A percentile compares a stretch with the other conserved stretches of the same genome.
phyloP scores from a whole-genome alignment of 2,888 invertebrate genomes.

The Cryptocephalus primarius region DNA sequence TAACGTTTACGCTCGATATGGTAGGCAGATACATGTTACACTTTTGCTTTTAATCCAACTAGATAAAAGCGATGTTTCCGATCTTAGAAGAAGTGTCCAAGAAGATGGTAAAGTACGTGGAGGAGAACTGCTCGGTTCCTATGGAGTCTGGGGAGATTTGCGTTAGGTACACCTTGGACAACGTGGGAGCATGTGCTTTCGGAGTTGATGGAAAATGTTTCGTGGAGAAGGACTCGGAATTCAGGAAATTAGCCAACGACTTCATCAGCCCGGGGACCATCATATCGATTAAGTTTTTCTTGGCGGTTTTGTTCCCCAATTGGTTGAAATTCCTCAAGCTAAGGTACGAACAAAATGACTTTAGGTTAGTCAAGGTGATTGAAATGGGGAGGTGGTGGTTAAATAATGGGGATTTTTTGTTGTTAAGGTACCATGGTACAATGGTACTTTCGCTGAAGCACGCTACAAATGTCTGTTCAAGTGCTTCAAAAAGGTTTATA shows the following conservation, averaged over 20 bases:
- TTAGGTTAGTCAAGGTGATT: too few species aligned
- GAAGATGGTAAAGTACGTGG: slow-evolving; percentile 15
- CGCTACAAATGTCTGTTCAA: too few species aligned
- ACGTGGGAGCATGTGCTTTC: slow-evolving; percentile 37
- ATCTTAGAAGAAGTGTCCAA: slow-evolving; percentile 36
- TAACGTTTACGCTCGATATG: too few species aligned
- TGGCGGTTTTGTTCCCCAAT: neutral
- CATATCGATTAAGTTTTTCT: neutral
- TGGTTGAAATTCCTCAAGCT: neutral
- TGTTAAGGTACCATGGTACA: neutral
- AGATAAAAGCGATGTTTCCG: slow-evolving; percentile 40
- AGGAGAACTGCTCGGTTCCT: neutral
- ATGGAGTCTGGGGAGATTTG: slow-evolving; percentile 34
- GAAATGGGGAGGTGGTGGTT: too few species aligned
- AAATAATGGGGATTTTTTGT: neutral
- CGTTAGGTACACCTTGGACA: slow-evolving; percentile 29
- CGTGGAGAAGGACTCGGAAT: slow-evolving; percentile 17
- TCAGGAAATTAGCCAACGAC: slow-evolving; percentile 15
- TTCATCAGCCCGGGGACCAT: neutral
- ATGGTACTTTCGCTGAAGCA: neutral
- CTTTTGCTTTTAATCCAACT: neutral
- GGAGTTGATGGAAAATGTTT: slow-evolving; percentile 37
- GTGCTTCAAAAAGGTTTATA: too few species aligned
- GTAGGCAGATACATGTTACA: too few species aligned
- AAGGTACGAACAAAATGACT: neutral